Evolutionary conservation across 1,140 invertebrate species (phyloP), one percentile per base, ranked within the genome.

Genomic region (Zophobas morio): DNA sequence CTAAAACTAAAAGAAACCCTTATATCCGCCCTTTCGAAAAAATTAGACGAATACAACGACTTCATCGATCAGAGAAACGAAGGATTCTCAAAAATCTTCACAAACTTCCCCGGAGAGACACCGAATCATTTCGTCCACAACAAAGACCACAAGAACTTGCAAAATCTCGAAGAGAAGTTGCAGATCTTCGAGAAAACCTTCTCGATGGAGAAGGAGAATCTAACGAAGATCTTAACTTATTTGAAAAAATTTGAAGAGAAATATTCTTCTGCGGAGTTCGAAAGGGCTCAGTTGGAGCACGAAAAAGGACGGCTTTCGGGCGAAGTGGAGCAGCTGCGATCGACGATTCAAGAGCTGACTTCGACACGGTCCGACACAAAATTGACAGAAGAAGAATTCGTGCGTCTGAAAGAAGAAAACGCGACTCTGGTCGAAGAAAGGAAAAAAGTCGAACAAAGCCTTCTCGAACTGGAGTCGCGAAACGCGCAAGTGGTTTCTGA

Each of bases 21-120:
- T 2, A 32, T 66, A 20, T 37, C 40, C n/a, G 5, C 60, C 6
- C 20, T 66, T 3, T 66, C 39, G 34, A 87, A 87, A 85, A 87
- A 88, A 74, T 86, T 88, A 83, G 87, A 88, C 76, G 77, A 87
- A 46, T 79, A 87, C 35, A 73, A 77, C 57, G 49, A 66, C 5
- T 39, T 70, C 56, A 57, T 49, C 36, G 74, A 87, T 87, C 81
- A 81, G 87, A 51, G 70, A 84, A 57, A 77, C 63, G 72, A 77
- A 66, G 60, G 39, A 32, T 46, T 66, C 39, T 42, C 42, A 37
- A 40, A 66, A 42, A 66, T 66, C 3, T 32, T 2, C 78, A 80
- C 6, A 74, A 78, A 72, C 46, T 82, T 6, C 83, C 83, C 74
- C 66, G 79, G 63, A 83, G 78, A 33, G 5, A 63, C 74, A 57